Evolutionary conservation across 1,140 invertebrate species (phyloP).

Genomic region (Aphaenogaster ashmeadi): DNA sequence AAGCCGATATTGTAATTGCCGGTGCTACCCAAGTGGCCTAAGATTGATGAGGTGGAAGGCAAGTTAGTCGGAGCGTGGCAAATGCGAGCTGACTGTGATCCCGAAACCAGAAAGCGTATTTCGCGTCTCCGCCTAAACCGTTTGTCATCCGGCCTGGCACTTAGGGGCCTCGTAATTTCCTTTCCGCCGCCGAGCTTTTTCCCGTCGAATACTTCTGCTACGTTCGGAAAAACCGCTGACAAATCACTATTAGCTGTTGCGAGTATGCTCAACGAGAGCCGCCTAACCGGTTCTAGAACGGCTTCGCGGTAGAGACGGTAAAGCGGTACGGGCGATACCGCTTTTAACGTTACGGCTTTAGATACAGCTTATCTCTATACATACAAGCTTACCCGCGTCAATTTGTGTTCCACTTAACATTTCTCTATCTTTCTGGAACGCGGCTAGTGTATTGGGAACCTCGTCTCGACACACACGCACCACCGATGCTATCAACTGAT

Average conservation of each 20-base stretch:
- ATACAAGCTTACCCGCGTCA: conserved; percentile 15
- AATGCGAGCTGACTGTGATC: conserved; percentile 79
- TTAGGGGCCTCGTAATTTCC: conserved; percentile 60
- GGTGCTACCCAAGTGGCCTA: conserved; percentile 83
- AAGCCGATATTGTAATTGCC: conserved; percentile 87
- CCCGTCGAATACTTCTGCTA: conserved; percentile 54
- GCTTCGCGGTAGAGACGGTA: not conserved
- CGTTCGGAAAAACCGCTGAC: conserved; percentile 61
- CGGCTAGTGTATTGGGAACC: conserved; percentile 4
- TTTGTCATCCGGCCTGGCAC: conserved; percentile 69
- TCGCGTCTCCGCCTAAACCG: conserved; percentile 69
- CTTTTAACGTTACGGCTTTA: conserved; percentile 37
- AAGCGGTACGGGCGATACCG: not conserved
- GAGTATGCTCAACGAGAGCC: conserved; percentile 13
- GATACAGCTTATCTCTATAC: conserved; percentile 39
- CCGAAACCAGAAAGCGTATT: conserved; percentile 76
- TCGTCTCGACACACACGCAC: not conserved
- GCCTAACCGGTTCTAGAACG: not conserved
- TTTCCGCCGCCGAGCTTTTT: conserved; percentile 55
- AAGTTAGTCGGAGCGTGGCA: conserved; percentile 82
- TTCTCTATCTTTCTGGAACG: conserved; percentile 51
- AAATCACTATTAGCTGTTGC: conserved; percentile 62
- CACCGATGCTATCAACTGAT: conserved; percentile 25
- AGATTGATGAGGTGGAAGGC: conserved; percentile 86
- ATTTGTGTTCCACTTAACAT: conserved; percentile 43